A percentile compares a stretch with the other conserved stretches of the same genome.
These are phyloP conservation scores for Agrotis exclamationis DNA, from an alignment of 2,888 invertebrate species.

Conservation along the genomic window DNA sequence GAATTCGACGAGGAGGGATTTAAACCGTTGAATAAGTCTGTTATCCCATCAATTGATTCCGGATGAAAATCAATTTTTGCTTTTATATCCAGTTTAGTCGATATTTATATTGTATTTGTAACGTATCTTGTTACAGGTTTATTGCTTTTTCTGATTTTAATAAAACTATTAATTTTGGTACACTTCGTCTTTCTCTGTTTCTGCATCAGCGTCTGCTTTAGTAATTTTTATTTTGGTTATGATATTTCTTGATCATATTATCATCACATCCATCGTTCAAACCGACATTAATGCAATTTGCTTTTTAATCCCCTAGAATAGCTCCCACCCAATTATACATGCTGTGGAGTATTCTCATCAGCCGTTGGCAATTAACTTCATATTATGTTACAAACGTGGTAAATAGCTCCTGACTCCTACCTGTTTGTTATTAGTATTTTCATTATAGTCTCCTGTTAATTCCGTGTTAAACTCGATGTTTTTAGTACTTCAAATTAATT, in stretches of 20 bases:
- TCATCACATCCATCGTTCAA: conserved; percentile 1
- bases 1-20: conserved; percentile 20
- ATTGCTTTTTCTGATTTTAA: conserved; percentile 10
- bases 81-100: conserved; percentile 6
- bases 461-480: conserved; percentile 51
- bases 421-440: conserved; percentile 47
- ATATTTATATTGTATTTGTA: conserved; percentile 27
- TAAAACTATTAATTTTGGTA: background rate
- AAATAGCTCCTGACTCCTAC: conserved; percentile 27
- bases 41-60: conserved; percentile 43
- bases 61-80: conserved; percentile 40
- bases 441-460: conserved; percentile 47
- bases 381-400: conserved; percentile 28
- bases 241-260: background rate
- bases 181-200: background rate
- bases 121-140: background rate
- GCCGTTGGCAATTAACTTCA: conserved; percentile 30
- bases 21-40: conserved; percentile 44
- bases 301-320: background rate
- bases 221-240: background rate
- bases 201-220: background rate
- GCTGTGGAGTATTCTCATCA: conserved; percentile 17
- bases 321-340: conserved; percentile 9
- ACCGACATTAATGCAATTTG: conserved; percentile 1
- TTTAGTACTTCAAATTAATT: conserved; percentile 51